Percentiles rank a stretch among this genome's conserved stretches.
These are phyloP conservation scores for Trissolcus japonicus DNA, from an alignment of 2,888 invertebrate genomes.

Conservation along the genomic window DNA sequence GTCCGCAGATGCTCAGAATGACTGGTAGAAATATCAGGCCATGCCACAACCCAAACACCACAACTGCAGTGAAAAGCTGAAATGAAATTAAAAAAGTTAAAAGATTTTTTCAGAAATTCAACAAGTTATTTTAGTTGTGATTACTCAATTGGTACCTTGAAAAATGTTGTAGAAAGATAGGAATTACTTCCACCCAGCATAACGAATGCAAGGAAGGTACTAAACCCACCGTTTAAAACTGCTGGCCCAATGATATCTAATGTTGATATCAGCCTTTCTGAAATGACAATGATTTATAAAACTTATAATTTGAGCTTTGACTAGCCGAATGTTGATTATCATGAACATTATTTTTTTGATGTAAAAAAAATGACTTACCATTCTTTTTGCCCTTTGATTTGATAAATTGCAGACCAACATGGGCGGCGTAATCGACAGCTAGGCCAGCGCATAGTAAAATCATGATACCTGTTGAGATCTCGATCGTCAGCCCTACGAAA, in stretches of 20 bases:
- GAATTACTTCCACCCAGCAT: constrained; percentile 76
- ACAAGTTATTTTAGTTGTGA: too few relatives aligned
- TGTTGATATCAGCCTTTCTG: constrained; percentile 73
- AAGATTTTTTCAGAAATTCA: background rate
- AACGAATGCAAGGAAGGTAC: constrained; percentile 78
- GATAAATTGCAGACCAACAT: constrained; percentile 77
- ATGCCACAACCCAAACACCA: constrained; percentile 78
- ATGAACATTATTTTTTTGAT: background rate
- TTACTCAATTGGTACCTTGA: constrained; percentile 73
- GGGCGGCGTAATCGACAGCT: constrained; percentile 78
- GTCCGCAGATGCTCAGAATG: constrained; percentile 76
- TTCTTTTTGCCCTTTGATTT: constrained; percentile 74
- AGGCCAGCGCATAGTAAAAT: constrained; percentile 77
- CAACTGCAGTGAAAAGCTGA: constrained; percentile 77
- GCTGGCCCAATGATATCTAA: constrained; percentile 77
- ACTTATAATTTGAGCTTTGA: background rate
- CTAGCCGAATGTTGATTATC: background rate
- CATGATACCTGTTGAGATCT: constrained; percentile 77
- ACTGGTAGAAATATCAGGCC: constrained; percentile 78
- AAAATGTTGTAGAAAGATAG: constrained; percentile 78
- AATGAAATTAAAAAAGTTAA: constrained; percentile 28
- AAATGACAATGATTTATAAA: background rate
- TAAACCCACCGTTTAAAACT: constrained; percentile 78
- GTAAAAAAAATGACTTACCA: constrained; percentile 65
- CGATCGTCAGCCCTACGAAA: constrained; percentile 77